phyloP scores from a whole-genome alignment of 2,888 invertebrate genomes.

The Volucella inflata region DNA sequence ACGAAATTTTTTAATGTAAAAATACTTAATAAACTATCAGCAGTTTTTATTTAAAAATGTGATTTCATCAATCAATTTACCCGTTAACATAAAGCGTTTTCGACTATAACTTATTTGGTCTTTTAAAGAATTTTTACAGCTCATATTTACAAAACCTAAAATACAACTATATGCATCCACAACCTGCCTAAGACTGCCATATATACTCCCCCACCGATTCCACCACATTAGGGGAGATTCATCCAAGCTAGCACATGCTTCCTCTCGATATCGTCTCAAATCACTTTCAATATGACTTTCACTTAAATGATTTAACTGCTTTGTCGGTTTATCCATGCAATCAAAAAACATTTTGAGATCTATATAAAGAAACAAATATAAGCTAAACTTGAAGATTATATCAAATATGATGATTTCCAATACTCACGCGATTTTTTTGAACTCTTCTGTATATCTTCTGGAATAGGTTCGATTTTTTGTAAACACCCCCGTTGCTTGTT shows the following conservation, averaged over 20 bases:
- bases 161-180: conserved; percentile 81
- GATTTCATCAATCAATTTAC: conserved; percentile 80
- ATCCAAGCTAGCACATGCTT: conserved; percentile 81
- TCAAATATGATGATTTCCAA: not conserved
- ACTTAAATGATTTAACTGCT: conserved; percentile 53
- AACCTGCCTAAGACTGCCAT: conserved; percentile 80
- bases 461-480: conserved; percentile 3
- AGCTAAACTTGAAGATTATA: not conserved
- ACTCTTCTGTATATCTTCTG: conserved; percentile 2
- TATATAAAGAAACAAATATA: conserved; percentile 58
- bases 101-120: conserved; percentile 81
- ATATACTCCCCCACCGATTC: conserved; percentile 81
- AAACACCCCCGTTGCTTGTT: conserved; percentile 44
- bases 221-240: conserved; percentile 83
- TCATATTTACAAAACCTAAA: conserved; percentile 81
- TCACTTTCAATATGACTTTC: conserved; percentile 79
- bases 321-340: conserved; percentile 77
- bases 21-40: not conserved
- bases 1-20: no score
- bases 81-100: conserved; percentile 81
- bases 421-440: conserved; percentile 59
- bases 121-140: conserved; percentile 79
- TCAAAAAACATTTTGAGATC: conserved; percentile 82
- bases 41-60: conserved; percentile 78
- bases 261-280: conserved; percentile 81